phyloP scores from a whole-genome alignment of 2,797 vertebrate genomes.

The Heteromormyrus szaboi region DNA sequence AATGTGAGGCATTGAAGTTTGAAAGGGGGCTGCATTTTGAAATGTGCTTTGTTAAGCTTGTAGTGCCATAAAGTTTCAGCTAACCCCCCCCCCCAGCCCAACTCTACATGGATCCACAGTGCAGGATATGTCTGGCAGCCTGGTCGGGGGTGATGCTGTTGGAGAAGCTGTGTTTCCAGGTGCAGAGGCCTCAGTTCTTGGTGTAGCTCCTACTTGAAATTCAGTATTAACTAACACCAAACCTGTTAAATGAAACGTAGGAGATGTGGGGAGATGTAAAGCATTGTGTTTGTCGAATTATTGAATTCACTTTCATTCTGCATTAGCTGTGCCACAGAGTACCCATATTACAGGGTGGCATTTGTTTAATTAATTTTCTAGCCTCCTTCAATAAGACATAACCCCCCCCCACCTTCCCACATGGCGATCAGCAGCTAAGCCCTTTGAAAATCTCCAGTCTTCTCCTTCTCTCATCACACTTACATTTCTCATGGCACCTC shows the following conservation, averaged over 20 bases:
- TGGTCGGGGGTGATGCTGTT: neutral
- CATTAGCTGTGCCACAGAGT: neutral
- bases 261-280: neutral
- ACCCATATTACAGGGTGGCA: neutral
- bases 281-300: neutral
- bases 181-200: neutral
- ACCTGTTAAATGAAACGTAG: neutral
- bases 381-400: neutral
- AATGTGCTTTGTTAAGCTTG: neutral
- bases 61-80: neutral
- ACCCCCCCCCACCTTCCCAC: neutral
- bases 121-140: neutral
- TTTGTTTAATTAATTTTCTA: neutral
- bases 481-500: neutral
- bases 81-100: neutral
- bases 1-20: neutral
- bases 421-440: neutral
- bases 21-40: neutral
- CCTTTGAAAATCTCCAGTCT: neutral
- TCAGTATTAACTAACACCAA: neutral
- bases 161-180: neutral
- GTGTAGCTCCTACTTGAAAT: neutral
- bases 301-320: conserved; percentile 4
- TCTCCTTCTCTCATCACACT: neutral
- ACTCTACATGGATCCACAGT: neutral